A percentile compares a stretch with the other conserved stretches of the same genome.
These are phyloP conservation scores for Gryllus longicercus DNA, from an alignment of 2,888 invertebrate species.

Conservation along the genomic window DNA sequence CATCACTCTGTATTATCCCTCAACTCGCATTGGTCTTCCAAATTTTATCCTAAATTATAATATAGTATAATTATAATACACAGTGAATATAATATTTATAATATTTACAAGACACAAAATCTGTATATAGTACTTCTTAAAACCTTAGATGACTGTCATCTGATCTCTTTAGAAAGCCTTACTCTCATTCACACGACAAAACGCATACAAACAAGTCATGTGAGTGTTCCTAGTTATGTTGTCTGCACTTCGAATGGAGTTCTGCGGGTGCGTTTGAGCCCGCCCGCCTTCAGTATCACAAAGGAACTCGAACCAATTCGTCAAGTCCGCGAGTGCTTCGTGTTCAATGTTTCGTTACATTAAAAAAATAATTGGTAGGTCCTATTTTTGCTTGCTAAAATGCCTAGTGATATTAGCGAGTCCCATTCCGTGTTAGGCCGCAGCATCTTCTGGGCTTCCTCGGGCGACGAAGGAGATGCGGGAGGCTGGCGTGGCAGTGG, in stretches of 20 bases:
- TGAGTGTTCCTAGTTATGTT: background rate
- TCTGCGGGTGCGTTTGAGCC: background rate
- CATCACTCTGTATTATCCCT: constrained; percentile 23
- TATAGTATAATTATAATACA: constrained; percentile 28
- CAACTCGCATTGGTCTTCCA: constrained; percentile 19
- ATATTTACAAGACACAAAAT: constrained; percentile 31
- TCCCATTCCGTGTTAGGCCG: no score
- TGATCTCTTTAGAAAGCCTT: background rate
- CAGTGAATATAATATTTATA: constrained; percentile 30
- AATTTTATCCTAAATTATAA: constrained; percentile 18
- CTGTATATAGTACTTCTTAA: constrained; percentile 20
- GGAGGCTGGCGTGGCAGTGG: background rate
- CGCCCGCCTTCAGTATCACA: background rate
- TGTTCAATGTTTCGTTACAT: background rate
- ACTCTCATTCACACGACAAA: background rate
- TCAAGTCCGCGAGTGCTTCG: constrained; percentile 17
- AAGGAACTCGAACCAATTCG: background rate
- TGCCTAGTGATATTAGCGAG: no score
- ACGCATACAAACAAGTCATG: background rate
- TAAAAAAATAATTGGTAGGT: background rate
- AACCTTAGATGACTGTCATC: constrained; percentile 23
- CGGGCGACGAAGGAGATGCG: no score
- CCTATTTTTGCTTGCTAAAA: background rate
- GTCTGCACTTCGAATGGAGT: background rate
- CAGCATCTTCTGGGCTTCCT: no score